These are phyloP conservation scores for Charanyca ferruginea DNA, from an alignment of 2,888 invertebrate species.

Conservation along the genomic window DNA sequence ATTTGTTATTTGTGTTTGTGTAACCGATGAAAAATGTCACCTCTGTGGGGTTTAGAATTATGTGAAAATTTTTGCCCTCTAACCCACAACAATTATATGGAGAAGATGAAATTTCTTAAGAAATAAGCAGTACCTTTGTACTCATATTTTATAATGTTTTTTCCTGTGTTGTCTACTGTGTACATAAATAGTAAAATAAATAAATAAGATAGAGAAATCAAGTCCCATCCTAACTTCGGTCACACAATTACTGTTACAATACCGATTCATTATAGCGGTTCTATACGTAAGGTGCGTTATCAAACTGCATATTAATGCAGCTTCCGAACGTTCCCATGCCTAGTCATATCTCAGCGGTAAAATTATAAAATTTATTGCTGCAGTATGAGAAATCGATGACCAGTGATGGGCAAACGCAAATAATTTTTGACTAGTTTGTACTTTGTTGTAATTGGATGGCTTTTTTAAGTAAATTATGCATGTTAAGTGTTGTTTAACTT, in stretches of 20 bases:
- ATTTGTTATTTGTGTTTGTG: no score
- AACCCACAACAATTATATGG: no score
- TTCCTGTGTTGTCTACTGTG: no score
- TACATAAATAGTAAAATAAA: no score
- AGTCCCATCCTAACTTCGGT: slow-evolving; percentile 27
- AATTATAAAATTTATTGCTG: slow-evolving; percentile 67
- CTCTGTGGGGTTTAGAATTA: no score
- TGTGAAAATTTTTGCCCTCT: no score
- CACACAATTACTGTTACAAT: slow-evolving; percentile 29
- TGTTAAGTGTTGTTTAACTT: neutral
- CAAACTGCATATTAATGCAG: slow-evolving; percentile 66
- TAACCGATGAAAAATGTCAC: no score
- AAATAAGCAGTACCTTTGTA: no score
- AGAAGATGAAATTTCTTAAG: no score
- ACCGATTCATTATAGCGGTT: slow-evolving; percentile 44
- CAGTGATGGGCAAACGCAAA: slow-evolving; percentile 54
- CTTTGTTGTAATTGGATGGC: slow-evolving; percentile 12
- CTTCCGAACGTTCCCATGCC: slow-evolving; percentile 65
- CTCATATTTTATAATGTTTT: no score
- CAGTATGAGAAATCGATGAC: slow-evolving; percentile 42
- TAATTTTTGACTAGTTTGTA: slow-evolving; percentile 26
- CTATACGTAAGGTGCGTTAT: slow-evolving; percentile 37
- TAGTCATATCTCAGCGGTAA: slow-evolving; percentile 57
- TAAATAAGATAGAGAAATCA: slow-evolving; percentile 18
- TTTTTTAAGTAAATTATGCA: slow-evolving; percentile 16